Base-by-base conservation (phyloP, 2,888 invertebrate species). In the Willowsia nigromaculata region DNA sequence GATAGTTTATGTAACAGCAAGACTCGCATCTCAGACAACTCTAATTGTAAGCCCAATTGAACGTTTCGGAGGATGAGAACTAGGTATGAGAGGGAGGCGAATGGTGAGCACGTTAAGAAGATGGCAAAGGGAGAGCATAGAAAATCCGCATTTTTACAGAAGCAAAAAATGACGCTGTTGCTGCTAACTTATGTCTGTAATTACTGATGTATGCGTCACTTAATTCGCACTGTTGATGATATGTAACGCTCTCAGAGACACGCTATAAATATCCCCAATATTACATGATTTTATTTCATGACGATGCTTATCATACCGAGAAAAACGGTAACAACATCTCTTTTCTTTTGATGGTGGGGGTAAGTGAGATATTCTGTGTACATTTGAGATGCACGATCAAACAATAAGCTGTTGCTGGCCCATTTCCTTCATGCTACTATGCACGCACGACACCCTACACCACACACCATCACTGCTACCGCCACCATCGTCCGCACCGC, bases 351-450 rank as follows among this genome's bases (percentile, higher is more conserved):
- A n/a, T 74, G 40, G 18, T 56, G 62, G 65, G 78, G 65, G 78
- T 40, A 85, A 85, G 56, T 85, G 47, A 85, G 47, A 59, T 30
- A 33, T 37, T 53, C 78, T 85, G 85, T 78, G 37, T 50, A 3
- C 47, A 78, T 78, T 85, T 47, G 85, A 76, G 85, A 87, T 87
- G 87, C 83, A 59, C 83, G 76, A 88, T 76, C 50, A 74, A 76
- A 22, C 78, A 84, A 7, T 80, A 78, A 89, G 89, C 89, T 89
- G 82, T 83, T 88, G 71, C 82, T 86, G 82, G 30, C 25, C 43
- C 74, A 22, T 33, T 84, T 74, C 59, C 33, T 56, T 33, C 18
- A 13, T 33, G 7, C 56, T 18, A 78, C 43, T 33, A 6, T 56
- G 18, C 76, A 11, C 13, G 22, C 15, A 68, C 22, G 47, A 37